Conservation (phyloP, 2,888 invertebrate species). For the Dimorphilus gyrociliatus region DNA sequence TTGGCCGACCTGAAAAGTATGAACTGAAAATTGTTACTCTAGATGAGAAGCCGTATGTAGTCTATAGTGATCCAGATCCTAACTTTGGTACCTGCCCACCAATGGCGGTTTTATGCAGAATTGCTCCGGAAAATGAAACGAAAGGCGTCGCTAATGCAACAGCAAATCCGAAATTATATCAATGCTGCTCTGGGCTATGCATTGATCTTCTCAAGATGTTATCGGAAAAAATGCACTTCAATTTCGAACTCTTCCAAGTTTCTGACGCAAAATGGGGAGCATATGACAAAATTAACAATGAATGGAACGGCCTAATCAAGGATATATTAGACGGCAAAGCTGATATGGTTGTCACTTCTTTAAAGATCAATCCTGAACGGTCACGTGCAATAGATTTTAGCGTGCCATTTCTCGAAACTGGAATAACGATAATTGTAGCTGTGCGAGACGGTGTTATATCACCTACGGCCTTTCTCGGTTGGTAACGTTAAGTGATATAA, state of each 20-base stretch:
- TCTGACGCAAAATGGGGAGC: constrained; percentile 43
- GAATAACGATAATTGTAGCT: constrained; percentile 35
- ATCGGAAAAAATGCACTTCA: constrained; percentile 82
- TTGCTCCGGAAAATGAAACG: constrained; percentile 10
- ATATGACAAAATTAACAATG: constrained; percentile 8
- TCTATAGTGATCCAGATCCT: constrained; percentile 77
- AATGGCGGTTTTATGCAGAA: constrained; percentile 12
- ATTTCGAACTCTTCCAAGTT: constrained; percentile 58
- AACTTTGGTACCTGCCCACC: constrained; percentile 48
- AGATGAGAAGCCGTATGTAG: constrained; percentile 88
- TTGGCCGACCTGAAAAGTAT: constrained; percentile 90
- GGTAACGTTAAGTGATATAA: too few species aligned
- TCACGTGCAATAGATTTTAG: constrained; percentile 29
- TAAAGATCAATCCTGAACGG: constrained; percentile 33
- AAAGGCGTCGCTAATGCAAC: constrained; percentile 11
- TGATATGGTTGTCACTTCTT: constrained; percentile 34
- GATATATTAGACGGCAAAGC: constrained; percentile 27
- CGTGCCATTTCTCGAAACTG: constrained; percentile 36
- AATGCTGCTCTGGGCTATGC: constrained; percentile 91
- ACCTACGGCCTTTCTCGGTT: constrained; percentile 36
- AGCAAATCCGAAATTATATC: constrained; percentile 9
- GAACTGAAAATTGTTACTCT: constrained; percentile 73
- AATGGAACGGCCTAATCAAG: constrained; percentile 33
- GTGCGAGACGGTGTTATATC: constrained; percentile 35
- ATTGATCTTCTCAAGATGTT: constrained; percentile 87